Conservation (phyloP, 2,113 vertebrate species). For the Menidia beryllina region DNA sequence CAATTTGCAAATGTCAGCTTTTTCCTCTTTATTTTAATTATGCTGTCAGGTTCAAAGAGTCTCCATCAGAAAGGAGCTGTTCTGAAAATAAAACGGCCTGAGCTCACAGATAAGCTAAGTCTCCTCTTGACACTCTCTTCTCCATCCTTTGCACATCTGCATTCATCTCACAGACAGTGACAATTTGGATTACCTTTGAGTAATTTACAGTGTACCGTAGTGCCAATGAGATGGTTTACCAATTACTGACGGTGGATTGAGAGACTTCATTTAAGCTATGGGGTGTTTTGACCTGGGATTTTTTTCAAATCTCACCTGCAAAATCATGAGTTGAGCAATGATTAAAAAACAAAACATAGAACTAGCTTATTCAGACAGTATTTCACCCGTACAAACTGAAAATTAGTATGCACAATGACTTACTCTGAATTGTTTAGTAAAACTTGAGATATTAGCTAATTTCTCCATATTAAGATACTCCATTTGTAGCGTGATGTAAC, state of each 20-base stretch:
- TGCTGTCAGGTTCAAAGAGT: conserved; percentile 83
- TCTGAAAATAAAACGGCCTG: conserved; percentile 74
- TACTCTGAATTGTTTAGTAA: no score
- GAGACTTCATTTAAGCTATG: conserved; percentile 32
- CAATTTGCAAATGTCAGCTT: conserved; percentile 81
- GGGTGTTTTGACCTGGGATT: not conserved
- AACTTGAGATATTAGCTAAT: no score
- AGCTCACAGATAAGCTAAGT: conserved; percentile 80
- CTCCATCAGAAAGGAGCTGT: conserved; percentile 65
- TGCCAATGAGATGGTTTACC: conserved; percentile 40
- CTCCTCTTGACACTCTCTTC: conserved; percentile 71
- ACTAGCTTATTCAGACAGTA: no score
- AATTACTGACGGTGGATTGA: conserved; percentile 49
- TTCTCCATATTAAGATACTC: no score
- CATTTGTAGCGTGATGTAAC: no score
- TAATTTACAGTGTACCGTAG: conserved; percentile 66
- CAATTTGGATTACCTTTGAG: conserved; percentile 60
- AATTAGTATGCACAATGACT: no score
- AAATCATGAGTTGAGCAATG: conserved; percentile 13
- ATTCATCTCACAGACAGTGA: conserved; percentile 39
- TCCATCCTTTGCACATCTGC: conserved; percentile 51
- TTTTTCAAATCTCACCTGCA: conserved; percentile 16
- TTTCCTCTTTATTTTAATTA: conserved; percentile 77
- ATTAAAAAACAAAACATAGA: not conserved
- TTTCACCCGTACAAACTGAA: no score